Percentiles rank a stretch among this genome's conserved stretches.
These are phyloP conservation scores for Myocastor coypus DNA, from an alignment of 2,113 vertebrate species.

Conservation along the genomic window DNA sequence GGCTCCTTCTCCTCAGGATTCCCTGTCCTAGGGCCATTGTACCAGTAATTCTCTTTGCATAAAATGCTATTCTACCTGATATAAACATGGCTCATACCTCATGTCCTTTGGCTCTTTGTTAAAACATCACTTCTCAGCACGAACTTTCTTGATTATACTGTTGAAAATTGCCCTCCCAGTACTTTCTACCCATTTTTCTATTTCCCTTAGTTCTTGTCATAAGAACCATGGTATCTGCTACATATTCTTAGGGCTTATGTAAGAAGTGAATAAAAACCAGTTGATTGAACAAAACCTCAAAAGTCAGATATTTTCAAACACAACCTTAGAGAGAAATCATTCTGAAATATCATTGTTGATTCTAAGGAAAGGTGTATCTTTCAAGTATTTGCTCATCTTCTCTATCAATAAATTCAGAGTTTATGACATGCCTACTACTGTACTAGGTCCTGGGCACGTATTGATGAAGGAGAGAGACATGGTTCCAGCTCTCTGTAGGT, in stretches of 20 bases:
- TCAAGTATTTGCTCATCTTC: not conserved
- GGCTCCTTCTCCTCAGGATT: not conserved
- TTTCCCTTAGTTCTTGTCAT: not conserved
- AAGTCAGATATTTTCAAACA: not conserved
- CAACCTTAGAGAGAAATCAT: not conserved
- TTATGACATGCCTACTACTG: not conserved
- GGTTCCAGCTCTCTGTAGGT: not conserved
- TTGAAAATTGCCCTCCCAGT: not conserved
- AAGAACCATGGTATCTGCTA: not conserved
- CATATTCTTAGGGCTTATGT: not conserved
- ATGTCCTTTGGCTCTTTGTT: not conserved
- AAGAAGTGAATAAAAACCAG: conserved; percentile 28
- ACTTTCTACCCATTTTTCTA: not conserved
- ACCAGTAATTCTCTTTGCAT: not conserved
- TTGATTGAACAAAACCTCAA: conserved; percentile 16
- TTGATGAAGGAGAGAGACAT: not conserved
- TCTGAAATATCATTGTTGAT: not conserved
- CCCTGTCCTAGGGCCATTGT: not conserved
- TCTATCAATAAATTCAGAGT: not conserved
- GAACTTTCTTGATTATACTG: not conserved
- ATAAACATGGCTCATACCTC: not conserved
- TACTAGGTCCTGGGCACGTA: not conserved
- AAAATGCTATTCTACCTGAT: not conserved
- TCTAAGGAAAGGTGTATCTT: not conserved
- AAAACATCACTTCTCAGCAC: not conserved